Evolutionary conservation across 2,888 invertebrate genomes (phyloP), one percentile per base, ranked within the genome.

Genomic region (Leptinotarsa tumamoca): DNA sequence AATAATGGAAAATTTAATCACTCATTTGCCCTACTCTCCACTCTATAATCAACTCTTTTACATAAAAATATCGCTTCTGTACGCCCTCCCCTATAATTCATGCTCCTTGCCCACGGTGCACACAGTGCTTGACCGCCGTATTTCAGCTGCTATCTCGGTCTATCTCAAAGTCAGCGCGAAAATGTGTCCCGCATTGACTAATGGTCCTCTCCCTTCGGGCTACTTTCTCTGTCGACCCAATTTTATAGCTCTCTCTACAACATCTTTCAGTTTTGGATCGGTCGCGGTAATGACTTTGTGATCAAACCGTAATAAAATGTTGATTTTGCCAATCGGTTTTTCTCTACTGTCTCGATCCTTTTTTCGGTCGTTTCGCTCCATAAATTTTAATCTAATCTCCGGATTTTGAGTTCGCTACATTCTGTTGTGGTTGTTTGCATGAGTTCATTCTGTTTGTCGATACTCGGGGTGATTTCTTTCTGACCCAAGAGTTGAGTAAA

Each of bases 111-210:
- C 68, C 51, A 27, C 50, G 51, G 4, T 52, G 67, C 14, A 23
- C 49, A 15, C 49, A 58, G n/a, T 54, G 51, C 43, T 56, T 33
- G 81, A 81, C 81, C 78, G 76, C 67, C 77, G 77, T 81, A 80
- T 79, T 73, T 81, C 77, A 80, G 67, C 63, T 71, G 67, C 69
- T 80, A 79, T 81, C 82, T 79, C 76, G 74, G 75, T 80, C 78
- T 76, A 80, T 80, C 79, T 75, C 71, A 69, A 75, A 78, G 72
- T 78, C 76, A 73, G 72, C 76, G 74, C 69, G 75, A 77, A 77
- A 75, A 71, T 75, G 74, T 76, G 72, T 78, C 79, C 75, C 78
- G 69, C 80, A 80, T 81, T 82, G 82, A 81, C 81, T 82, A 82
- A 82, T 82, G 82, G 80, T 70, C 68, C 58, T 70, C 54, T 76